These are phyloP conservation scores for Nysson spinosus DNA, from an alignment of 2,888 invertebrate species.

Conservation along the genomic window DNA sequence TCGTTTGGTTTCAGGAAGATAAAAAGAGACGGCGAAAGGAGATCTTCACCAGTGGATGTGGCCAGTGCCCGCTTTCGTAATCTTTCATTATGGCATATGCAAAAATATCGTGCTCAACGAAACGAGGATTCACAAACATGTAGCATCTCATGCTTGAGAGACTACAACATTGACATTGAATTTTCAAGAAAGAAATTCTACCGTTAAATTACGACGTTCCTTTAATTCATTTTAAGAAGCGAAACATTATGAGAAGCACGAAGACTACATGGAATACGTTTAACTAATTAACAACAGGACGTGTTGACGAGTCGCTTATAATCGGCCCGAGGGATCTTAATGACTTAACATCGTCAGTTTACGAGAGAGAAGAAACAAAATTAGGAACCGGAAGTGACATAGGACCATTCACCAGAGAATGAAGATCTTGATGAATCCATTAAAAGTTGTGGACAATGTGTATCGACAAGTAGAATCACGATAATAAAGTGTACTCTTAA, in stretches of 20 bases:
- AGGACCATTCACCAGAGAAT: conserved; percentile 1
- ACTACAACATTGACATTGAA: neutral
- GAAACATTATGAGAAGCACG: neutral
- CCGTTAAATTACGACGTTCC: too few relatives aligned
- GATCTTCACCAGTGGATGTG: conserved; percentile 12
- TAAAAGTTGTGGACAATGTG: neutral
- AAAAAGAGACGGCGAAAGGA: neutral
- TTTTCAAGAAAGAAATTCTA: too few relatives aligned
- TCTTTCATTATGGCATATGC: conserved; percentile 56
- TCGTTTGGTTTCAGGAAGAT: neutral
- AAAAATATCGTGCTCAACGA: conserved; percentile 22
- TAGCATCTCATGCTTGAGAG: neutral
- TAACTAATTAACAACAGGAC: conserved; percentile 37
- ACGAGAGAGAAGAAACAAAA: conserved; percentile 13
- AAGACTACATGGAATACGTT: conserved; percentile 26
- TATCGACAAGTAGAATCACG: neutral
- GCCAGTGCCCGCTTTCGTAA: conserved; percentile 34
- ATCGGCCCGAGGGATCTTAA: conserved; percentile 52
- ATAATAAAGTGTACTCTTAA: neutral
- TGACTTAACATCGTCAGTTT: conserved; percentile 48
- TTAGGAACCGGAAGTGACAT: conserved; percentile 13
- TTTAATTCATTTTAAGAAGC: too few relatives aligned
- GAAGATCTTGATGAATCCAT: neutral
- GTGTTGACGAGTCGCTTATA: conserved; percentile 46
- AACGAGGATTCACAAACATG: neutral